Base-by-base conservation (phyloP, 2,888 invertebrate genomes). In the Aproaerema taeniolella region DNA sequence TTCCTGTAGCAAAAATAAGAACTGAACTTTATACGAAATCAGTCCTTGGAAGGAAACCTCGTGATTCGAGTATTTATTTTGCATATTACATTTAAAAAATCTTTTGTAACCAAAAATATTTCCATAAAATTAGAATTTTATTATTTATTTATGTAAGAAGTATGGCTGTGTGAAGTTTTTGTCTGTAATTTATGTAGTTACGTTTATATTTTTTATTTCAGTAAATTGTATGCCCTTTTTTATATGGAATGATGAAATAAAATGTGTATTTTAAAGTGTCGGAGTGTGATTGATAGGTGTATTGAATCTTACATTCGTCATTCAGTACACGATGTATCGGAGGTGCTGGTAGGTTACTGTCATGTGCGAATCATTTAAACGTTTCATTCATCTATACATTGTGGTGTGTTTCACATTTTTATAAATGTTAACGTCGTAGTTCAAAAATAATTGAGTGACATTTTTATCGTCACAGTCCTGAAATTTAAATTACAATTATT, bases 131-230 rank as follows among this genome's bases (percentile, higher is more conserved):
- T 74, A 68, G 62, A 59, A 55, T 58, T 67, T 59, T 69, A 63
- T 58, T 65, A 70, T 80, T 80, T 82, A 79, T 81, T 78, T 75
- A 73, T 75, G 56, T 80, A 76, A 68, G 72, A 69, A 75, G 80
- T 78, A 83, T 80, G 85, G 82, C 82, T 85, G 82, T 83, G 83
- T 81, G 77, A 82, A 67, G 70, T 61, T 76, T 65, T 78, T 66
- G 68, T 73, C 68, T 76, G 66, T 79, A 79, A 73, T 77, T 68
- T 73, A 67, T 78, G 61, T 75, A 72, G 59, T 55, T 51, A 47
- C 54, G 42, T 66, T 63, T 66, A 56, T 66, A 55, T 60, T 61
- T n/a, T n/a, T 55, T 61, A 59, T 62, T 65, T 61, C 54, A 50
- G 53, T 61, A 42, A 48, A 57, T 43, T 41, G 28, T 50, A 51